Evolutionary conservation across 2,888 invertebrate genomes (phyloP).

Genomic region (Aphrophora alni): DNA sequence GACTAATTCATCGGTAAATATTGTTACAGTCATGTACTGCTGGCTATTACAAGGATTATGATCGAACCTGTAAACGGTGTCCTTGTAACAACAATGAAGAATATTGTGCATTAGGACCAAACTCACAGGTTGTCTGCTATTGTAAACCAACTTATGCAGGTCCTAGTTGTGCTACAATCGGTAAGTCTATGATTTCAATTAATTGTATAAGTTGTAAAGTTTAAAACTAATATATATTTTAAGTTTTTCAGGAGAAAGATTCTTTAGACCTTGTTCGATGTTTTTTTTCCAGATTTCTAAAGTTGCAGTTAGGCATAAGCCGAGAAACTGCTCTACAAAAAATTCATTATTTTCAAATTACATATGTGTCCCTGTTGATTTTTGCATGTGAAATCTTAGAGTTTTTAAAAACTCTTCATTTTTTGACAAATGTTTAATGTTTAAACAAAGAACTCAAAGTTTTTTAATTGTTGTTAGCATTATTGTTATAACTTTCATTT

Average conservation of each 20-base stretch:
- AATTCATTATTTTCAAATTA: background rate
- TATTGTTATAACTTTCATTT: too few relatives aligned
- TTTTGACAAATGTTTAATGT: too few relatives aligned
- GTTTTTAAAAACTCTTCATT: too few relatives aligned
- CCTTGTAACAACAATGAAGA: slow-evolving; percentile 78
- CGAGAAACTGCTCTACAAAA: background rate
- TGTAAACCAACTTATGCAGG: slow-evolving; percentile 76
- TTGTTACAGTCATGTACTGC: slow-evolving; percentile 63
- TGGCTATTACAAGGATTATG: slow-evolving; percentile 73
- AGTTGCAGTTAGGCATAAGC: too few relatives aligned
- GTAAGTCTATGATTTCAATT: slow-evolving; percentile 58
- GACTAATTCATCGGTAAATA: background rate
- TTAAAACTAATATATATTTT: background rate
- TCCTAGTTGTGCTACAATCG: slow-evolving; percentile 66
- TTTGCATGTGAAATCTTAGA: too few relatives aligned
- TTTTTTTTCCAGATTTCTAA: too few relatives aligned
- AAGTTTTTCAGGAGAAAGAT: background rate
- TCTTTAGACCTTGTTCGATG: background rate
- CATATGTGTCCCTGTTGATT: background rate
- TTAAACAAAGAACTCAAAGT: too few relatives aligned
- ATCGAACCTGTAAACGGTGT: slow-evolving; percentile 70
- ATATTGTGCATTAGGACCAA: slow-evolving; percentile 65
- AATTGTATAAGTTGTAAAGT: background rate
- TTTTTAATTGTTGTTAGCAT: too few relatives aligned
- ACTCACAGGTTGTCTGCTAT: slow-evolving; percentile 69